Evolutionary conservation across 2,888 invertebrate species (phyloP), one percentile per base, ranked within the genome.

Genomic region (Heterodera filipjevi): DNA sequence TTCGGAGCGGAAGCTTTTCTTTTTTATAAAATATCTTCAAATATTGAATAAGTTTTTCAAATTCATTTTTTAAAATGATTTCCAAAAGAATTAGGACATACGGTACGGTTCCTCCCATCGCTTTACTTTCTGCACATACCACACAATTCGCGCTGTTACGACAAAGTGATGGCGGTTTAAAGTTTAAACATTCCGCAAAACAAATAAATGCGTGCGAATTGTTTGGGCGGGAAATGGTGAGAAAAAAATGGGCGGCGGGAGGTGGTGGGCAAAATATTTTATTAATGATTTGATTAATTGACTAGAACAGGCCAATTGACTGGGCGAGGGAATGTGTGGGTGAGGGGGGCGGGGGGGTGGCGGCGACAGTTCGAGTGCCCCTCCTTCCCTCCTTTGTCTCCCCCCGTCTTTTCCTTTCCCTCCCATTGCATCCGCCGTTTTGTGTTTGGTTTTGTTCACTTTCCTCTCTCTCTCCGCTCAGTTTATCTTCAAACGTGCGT

Each of bases 141-240:
- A 59, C 59, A 59, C 59, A 59, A 59, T 59, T 59, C 59, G 59
- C 27, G 27, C 59, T 22, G 53, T 19, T 59, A 10, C 6, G 27
- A 27, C 10, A 27, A 59, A 27, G n/a, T 14, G 0, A 49, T 49
- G 49, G 49, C 1, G 49, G 49, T 49, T 59, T 59, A 59, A 59
- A 59, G 59, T 59, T 59, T 27, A 59, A n/a, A 59, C 59, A 59
- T 59, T 59, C n/a, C 27, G 59, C 59, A 59, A 59, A 59, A 59
- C 27, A 59, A 59, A 59, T 59, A 59, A 59, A 59, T 59, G 59
- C 27, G 59, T 59, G 59, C 59, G 59, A 59, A 59, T 53, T 59
- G 59, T 59, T 59, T 59, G 59, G 59, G 27, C 27, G 59, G 27
- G 49, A 49, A 49, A 49, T 59, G 59, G 59, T 27, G 59, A 59